Evolutionary conservation across 2,113 vertebrate genomes (phyloP), one percentile per base, ranked within the genome.

Genomic region (Falcunculus frontatus): DNA sequence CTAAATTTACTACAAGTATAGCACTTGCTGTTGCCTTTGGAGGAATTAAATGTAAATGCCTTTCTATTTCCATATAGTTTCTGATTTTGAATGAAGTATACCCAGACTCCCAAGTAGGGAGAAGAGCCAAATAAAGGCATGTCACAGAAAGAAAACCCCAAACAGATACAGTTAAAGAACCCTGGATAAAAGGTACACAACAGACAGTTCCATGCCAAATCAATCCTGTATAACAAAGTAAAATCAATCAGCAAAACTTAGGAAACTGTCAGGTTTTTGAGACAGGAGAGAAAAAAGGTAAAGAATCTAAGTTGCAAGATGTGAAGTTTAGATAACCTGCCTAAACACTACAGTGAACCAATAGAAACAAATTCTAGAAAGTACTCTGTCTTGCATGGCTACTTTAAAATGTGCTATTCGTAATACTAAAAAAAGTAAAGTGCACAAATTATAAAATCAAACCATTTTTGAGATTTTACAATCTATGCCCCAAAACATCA

Each of bases 401-500:
- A 93, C 21, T 42, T 41, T 64, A 95, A 93, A 91, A 87, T 46
- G 26, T 70, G 69, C 37, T 93, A 64, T 21, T 62, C 16, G 4
- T 69, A 87, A 65, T 55, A 84, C 29, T 32, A 75, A 62, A 83
- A 76, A 80, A 68, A 35, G 15, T 64, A 35, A 90, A 93, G 56
- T 62, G 78, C 85, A 96, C 42, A 88, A 93, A 95, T 77, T 88
- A 79, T 79, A 96, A 90, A 92, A 83, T 73, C 49, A 56, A 87
- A 35, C 17, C 1, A 30, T 37, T 39, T 33, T 32, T 72, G 20
- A 77, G 64, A 81, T 80, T 93, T 91, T 94, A 86, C 83, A 91
- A 86, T 84, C 72, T 88, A 90, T 84, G 88, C 68, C 29, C 6
- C 52, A 86, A 73, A 90, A 41, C 29, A 87, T 67, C 53, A 90